Conservation (phyloP, 1,140 invertebrate species). For the Drosophila sturtevanti region DNA sequence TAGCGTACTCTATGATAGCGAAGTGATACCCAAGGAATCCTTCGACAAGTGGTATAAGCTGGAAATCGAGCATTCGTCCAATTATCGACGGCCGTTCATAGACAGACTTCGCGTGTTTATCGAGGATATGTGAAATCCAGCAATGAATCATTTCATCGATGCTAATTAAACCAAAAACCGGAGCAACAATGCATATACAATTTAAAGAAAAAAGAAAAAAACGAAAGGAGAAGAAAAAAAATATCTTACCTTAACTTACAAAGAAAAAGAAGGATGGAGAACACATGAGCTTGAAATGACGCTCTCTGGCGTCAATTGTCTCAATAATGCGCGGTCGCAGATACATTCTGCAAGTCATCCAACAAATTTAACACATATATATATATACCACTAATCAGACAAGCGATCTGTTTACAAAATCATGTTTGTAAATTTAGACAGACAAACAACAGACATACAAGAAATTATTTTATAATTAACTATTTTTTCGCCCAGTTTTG, state of each 20-base stretch:
- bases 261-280: neutral
- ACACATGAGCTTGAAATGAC: neutral
- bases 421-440: slow-evolving; percentile 9
- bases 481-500: neutral
- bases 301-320: no score
- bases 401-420: slow-evolving; percentile 8
- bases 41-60: slow-evolving; percentile 71
- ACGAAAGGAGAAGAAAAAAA: slow-evolving; percentile 15
- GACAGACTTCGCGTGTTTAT: slow-evolving; percentile 59
- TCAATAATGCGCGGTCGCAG: slow-evolving; percentile 38
- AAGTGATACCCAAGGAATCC: slow-evolving; percentile 69
- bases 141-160: neutral
- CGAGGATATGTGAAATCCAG: slow-evolving; percentile 44
- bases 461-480: slow-evolving; percentile 1
- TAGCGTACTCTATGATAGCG: slow-evolving; percentile 60
- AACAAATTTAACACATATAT: neutral
- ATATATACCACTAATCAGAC: neutral
- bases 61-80: slow-evolving; percentile 39
- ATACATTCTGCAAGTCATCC: slow-evolving; percentile 11
- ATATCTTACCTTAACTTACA: neutral
- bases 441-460: neutral
- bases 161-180: slow-evolving; percentile 23
- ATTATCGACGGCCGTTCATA: slow-evolving; percentile 37
- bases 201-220: slow-evolving; percentile 20
- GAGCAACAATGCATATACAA: slow-evolving; percentile 29